These are phyloP conservation scores for Labrus mixtus DNA, from an alignment of 2,113 vertebrate genomes.

Conservation along the genomic window DNA sequence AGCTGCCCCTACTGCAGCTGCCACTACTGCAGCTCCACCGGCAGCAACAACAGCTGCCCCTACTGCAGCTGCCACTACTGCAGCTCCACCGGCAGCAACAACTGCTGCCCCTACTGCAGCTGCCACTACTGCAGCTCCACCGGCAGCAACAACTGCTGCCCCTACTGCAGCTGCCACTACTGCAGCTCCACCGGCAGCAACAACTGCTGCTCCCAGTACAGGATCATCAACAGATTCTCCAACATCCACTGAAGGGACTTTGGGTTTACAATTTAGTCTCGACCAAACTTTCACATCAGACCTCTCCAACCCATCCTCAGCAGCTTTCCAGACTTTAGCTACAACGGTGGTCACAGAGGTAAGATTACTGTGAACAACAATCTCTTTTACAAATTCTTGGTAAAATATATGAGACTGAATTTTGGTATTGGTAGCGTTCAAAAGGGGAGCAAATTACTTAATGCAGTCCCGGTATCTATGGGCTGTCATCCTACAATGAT, in stretches of 20 bases:
- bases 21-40: background rate
- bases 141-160: background rate
- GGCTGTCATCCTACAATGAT: background rate
- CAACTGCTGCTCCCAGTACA: background rate
- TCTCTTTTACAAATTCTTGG: background rate
- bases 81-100: background rate
- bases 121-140: background rate
- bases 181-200: background rate
- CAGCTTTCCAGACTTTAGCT: conserved; percentile 31
- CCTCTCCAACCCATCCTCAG: background rate
- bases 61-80: background rate
- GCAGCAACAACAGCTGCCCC: background rate
- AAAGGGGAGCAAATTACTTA: too few relatives aligned
- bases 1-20: background rate
- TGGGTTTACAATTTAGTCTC: conserved; percentile 51
- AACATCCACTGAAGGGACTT: conserved; percentile 26
- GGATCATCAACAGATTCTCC: conserved; percentile 41
- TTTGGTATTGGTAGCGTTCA: too few relatives aligned
- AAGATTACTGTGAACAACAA: background rate
- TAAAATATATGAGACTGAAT: too few relatives aligned
- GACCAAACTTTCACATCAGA: conserved; percentile 18
- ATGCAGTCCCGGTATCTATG: too few relatives aligned
- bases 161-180: background rate
- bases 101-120: background rate
- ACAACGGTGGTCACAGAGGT: conserved; percentile 8